These are phyloP conservation scores for Hippoglossus stenolepis DNA, from an alignment of 2,113 vertebrate genomes.

Conservation along the genomic window DNA sequence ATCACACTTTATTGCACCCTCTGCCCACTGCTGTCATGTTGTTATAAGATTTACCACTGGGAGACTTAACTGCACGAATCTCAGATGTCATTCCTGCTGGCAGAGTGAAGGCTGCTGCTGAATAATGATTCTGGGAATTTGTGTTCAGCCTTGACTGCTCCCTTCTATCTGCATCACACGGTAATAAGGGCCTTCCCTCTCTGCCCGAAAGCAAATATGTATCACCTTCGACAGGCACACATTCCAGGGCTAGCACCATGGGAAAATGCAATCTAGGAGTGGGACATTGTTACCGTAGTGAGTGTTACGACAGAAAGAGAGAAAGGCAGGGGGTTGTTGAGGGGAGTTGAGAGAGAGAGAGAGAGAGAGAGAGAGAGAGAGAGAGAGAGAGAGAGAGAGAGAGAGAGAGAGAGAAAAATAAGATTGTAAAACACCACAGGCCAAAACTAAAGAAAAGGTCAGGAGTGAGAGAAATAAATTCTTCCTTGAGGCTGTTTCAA, in stretches of 20 bases:
- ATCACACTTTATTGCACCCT: constrained; percentile 23
- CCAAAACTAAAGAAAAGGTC: constrained; percentile 20
- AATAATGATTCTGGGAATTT: constrained; percentile 63
- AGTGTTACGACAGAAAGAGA: constrained; percentile 49
- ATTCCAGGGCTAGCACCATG: constrained; percentile 71
- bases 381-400: constrained; percentile 34
- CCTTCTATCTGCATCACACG: constrained; percentile 40
- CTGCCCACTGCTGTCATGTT: constrained; percentile 44
- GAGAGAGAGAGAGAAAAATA: background rate
- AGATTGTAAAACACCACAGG: constrained; percentile 8
- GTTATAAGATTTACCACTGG: constrained; percentile 39
- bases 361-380: no score
- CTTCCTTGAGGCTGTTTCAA: background rate
- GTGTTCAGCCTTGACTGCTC: background rate
- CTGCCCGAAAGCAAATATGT: constrained; percentile 65
- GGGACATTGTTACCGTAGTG: constrained; percentile 55
- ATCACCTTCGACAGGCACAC: constrained; percentile 73
- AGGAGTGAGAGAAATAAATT: constrained; percentile 8
- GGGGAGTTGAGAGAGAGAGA: constrained; percentile 15
- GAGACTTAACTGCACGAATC: constrained; percentile 32
- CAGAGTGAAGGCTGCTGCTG: constrained; percentile 21
- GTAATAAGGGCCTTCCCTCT: constrained; percentile 61
- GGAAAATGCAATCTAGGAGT: constrained; percentile 56
- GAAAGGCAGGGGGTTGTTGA: constrained; percentile 16
- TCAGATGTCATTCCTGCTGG: constrained; percentile 33